Base-by-base conservation (phyloP, 30 jellyfish, hydroid and myxozoan genomes). In the Rhopilema esculentum region DNA sequence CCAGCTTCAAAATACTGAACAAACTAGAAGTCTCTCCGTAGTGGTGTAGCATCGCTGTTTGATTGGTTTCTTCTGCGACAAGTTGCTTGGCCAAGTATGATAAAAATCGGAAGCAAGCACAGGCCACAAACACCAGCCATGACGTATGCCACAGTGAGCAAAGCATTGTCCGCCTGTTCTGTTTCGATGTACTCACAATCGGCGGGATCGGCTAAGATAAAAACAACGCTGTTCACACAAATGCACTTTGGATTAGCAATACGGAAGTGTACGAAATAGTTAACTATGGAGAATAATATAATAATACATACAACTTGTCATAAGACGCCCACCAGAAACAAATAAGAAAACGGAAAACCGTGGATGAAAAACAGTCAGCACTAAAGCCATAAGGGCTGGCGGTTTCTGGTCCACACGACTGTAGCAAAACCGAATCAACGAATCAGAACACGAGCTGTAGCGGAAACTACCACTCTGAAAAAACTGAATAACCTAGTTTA, bases 111-210 rank as follows among this genome's bases (percentile, higher is more conserved):
- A 72, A 95, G 85, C 71, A 95, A 92, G 64, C 99, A 95, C 62
- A 95, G 74, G 26, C 99, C 99, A 78, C 99, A 95, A 15, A 95
- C 99, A 8, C 99, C 99, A 9, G 99, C 99, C 99, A 95, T 95
- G 50, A 95, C 99, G 78, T 95, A 95, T 19, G 99, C 99, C 18
- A 95, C 99, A 16, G 99, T 95, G 33, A 95, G 96, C 63, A 95
- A 63, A 7, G 99, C 99, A 69, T 86, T 89, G 84, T 95, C 99
- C 4, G 99, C 99, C 84, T 84, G 99, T 69, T 95, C 99, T 75
- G 99, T 89, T 83, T 95, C 99, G 57, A 95, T 95, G 88, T 90
- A 95, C 75, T 95, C 99, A 65, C 99, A 95, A 57, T 95, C 99
- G 17, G 94, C 94, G 0, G 99, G 99, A 79, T 95, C 97, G 8